Conservation (phyloP, 2,113 vertebrate genomes). For the Lophotis ruficrista region DNA sequence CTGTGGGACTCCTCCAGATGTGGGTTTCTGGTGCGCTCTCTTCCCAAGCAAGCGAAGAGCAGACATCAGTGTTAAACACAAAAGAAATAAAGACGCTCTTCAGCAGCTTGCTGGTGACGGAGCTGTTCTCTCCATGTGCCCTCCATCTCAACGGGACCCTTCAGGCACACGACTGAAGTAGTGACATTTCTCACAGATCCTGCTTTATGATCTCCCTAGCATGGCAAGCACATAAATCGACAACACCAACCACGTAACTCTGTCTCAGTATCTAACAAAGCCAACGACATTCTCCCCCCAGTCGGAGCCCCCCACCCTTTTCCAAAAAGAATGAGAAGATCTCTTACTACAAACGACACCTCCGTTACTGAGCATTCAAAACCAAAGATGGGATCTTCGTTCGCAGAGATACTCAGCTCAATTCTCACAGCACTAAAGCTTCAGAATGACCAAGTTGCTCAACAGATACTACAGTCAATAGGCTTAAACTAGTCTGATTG, state of each 20-base stretch:
- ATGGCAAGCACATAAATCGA: rapidly evolving
- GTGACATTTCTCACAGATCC: too few species aligned
- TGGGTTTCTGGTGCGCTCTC: background rate
- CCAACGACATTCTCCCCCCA: background rate
- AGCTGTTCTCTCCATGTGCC: background rate
- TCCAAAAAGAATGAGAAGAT: background rate
- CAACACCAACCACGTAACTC: rapidly evolving
- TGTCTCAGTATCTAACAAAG: background rate
- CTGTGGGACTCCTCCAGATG: background rate
- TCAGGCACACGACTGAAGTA: background rate
- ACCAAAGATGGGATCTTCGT: background rate
- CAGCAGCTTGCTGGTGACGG: background rate
- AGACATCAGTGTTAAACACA: rapidly evolving
- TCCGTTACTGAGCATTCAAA: background rate
- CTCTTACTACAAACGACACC: background rate
- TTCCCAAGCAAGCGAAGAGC: rapidly evolving
- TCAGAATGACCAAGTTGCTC: background rate
- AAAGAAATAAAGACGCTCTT: background rate
- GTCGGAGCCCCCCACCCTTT: background rate
- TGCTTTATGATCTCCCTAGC: background rate
- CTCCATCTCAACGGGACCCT: background rate
- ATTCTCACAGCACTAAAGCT: background rate
- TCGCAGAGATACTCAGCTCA: background rate
- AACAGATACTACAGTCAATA: background rate
- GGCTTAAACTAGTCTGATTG: background rate